Percentiles rank a stretch among this genome's conserved stretches.
These are phyloP conservation scores for Archilochus colubris DNA, from an alignment of 2,113 vertebrate species.

Conservation along the genomic window DNA sequence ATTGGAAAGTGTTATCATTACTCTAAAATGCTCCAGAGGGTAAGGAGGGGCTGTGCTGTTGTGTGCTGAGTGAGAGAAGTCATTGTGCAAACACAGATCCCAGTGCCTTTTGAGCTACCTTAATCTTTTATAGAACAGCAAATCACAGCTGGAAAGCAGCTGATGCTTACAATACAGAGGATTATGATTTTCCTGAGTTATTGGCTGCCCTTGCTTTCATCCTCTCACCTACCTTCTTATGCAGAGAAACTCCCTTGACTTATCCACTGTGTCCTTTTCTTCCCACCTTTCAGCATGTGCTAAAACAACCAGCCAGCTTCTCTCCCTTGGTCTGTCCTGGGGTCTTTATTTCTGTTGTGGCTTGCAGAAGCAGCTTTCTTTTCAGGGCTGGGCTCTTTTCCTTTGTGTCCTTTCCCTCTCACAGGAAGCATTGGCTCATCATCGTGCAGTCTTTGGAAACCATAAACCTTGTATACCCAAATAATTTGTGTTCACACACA, in stretches of 20 bases:
- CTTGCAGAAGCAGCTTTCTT: conserved; percentile 34
- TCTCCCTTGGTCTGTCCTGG: neutral
- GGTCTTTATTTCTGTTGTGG: conserved; percentile 3
- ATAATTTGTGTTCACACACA: conserved; percentile 34
- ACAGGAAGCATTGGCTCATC: neutral
- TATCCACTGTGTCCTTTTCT: neutral
- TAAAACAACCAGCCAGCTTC: neutral
- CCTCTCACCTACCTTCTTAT: neutral
- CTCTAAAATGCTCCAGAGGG: neutral
- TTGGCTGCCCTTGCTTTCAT: neutral
- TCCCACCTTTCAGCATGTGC: neutral
- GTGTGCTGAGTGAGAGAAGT: neutral
- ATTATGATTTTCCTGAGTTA: neutral
- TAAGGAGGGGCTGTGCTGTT: neutral
- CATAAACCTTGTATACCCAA: conserved; percentile 44
- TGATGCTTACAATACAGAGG: neutral
- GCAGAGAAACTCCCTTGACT: neutral
- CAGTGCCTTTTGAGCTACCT: neutral
- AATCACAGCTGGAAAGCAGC: neutral
- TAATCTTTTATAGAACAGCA: neutral
- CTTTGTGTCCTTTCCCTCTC: neutral
- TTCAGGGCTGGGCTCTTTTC: neutral
- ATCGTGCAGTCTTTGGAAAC: conserved; percentile 14
- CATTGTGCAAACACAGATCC: neutral
- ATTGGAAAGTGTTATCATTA: neutral